Evolutionary conservation across 35 echinoderm and acorn worm species (phyloP).

Genomic region (Hemicentrotus pulcherrimus): DNA sequence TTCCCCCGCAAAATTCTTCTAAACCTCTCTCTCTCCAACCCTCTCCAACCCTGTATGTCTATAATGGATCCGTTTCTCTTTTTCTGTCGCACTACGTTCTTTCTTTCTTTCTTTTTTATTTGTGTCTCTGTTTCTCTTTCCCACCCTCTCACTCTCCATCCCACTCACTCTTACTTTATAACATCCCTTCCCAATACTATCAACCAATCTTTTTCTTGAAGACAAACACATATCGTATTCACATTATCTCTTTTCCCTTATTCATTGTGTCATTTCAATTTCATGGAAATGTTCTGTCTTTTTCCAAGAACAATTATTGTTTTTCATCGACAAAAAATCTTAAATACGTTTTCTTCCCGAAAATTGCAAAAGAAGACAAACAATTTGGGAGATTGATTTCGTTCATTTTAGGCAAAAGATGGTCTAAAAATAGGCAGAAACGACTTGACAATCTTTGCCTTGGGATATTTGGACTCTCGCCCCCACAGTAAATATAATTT

Average conservation of each 20-base stretch:
- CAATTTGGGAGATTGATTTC: background rate
- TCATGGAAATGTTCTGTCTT: too few species aligned
- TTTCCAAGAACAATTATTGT: too few species aligned
- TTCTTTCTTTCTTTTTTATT: too few species aligned
- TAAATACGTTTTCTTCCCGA: background rate
- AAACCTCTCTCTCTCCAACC: background rate
- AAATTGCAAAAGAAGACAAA: background rate
- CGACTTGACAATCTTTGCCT: background rate
- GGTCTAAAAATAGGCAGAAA: background rate
- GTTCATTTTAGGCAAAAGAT: background rate
- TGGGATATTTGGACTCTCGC: conserved; percentile 26
- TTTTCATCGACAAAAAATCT: background rate
- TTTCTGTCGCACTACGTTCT: too few species aligned
- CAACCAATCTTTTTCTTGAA: background rate
- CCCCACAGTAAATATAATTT: conserved; percentile 36
- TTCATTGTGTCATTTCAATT: background rate
- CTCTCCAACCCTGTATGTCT: background rate
- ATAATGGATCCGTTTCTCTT: too few species aligned
- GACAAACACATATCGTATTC: background rate
- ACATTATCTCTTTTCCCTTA: background rate
- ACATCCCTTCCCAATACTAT: background rate
- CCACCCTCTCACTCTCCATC: too few species aligned
- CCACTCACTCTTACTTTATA: background rate
- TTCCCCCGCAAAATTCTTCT: background rate
- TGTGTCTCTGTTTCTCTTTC: too few species aligned